Evolutionary conservation across 2,113 vertebrate species (phyloP), one percentile per base, ranked within the genome.

Genomic region (Anhinga rufa): DNA sequence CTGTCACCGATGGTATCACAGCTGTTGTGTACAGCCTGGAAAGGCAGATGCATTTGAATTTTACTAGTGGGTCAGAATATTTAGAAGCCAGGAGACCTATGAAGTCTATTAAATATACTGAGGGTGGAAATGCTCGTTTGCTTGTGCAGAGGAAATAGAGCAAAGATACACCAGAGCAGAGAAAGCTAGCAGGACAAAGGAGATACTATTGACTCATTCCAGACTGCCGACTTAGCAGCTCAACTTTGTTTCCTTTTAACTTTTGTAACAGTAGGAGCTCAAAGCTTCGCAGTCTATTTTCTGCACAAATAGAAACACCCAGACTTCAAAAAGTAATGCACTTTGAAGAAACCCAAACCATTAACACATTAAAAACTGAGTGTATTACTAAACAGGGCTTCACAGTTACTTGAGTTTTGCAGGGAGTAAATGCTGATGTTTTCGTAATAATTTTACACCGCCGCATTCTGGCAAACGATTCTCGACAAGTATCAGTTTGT

Each of bases 171-270:
- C 62, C 64, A 48, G 52, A 75, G 94, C 86, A 70, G 91, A 72
- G 66, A 86, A 84, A 94, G 87, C 91, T 42, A 82, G 93, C 88
- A 80, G 90, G 97, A 97, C 97, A 98, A 97, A 97, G 96, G 95
- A 97, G 96, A 98, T 95, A 96, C 96, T 97, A 97, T 97, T 96
- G 97, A 95, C 95, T 98, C 94, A 95, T 76, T 96, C 94, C 93
- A 97, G 91, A 86, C 96, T 97, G 97, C 97, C 96, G 93, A 97
- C 92, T 96, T 96, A 95, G 96, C 95, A 96, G 93, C 95, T 93
- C 94, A 87, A 95, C 92, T 95, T 93, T 90, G 90, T 86, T 97
- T 96, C 94, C 95, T 97, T 97, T 98, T 96, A 96, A 97, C 96
- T 97, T 95, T 87, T 94, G 95, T 96, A 97, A 95, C 96, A 96